phyloP scores from a whole-genome alignment of 2,797 vertebrate species.

The Brachymystax lenok region DNA sequence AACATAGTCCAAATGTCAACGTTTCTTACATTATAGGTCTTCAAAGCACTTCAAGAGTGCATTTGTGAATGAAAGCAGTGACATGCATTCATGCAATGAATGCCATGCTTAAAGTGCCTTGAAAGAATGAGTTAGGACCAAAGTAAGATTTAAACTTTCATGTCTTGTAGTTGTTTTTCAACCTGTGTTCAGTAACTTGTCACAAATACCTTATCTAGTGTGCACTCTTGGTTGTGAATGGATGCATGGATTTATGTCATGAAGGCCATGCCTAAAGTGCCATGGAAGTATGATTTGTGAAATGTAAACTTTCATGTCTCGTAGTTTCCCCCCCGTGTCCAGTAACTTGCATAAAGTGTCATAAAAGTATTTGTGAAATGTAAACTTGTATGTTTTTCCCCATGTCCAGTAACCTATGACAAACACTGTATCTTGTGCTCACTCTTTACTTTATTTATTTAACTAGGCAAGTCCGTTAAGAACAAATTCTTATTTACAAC shows the following conservation, averaged over 20 bases:
- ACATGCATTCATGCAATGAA: constrained; percentile 23
- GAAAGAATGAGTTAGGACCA: neutral
- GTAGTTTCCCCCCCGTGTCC: too few relatives aligned
- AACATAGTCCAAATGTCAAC: constrained; percentile 28
- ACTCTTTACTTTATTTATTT: too few relatives aligned
- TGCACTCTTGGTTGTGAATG: neutral
- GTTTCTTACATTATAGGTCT: constrained; percentile 34
- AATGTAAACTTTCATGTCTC: neutral
- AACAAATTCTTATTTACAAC: too few relatives aligned
- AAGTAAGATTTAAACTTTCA: neutral
- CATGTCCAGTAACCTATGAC: neutral
- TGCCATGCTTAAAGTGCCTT: constrained; percentile 25
- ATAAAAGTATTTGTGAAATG: too few relatives aligned
- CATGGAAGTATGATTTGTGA: neutral
- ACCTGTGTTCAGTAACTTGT: neutral
- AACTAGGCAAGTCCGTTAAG: too few relatives aligned
- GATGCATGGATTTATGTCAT: too few relatives aligned
- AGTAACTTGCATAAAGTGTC: too few relatives aligned
- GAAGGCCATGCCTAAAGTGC: neutral
- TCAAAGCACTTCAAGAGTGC: constrained; percentile 9
- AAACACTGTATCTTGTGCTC: neutral
- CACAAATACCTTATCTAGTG: constrained; percentile 11
- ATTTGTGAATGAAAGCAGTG: constrained; percentile 31
- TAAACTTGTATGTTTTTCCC: too few relatives aligned
- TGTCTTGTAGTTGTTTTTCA: neutral